Conservation (phyloP, 2,113 vertebrate species). For the Catharus fuscescens region DNA sequence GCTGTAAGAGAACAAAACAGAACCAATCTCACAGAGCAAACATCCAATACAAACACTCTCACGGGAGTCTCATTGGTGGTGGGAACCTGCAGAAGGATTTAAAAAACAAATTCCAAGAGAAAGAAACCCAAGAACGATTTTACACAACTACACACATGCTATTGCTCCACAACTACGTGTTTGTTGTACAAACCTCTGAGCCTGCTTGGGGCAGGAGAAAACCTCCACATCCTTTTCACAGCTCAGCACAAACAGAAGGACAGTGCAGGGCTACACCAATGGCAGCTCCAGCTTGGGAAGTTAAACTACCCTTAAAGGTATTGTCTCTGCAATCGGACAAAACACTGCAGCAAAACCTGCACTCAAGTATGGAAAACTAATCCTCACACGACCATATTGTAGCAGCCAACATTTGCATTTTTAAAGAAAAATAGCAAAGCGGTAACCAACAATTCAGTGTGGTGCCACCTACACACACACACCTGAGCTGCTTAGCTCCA, state of each 20-base stretch:
- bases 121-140: neutral
- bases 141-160: rapidly evolving
- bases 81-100: neutral
- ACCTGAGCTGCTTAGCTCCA: neutral
- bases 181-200: neutral
- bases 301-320: neutral
- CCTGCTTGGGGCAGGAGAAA: neutral
- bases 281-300: neutral
- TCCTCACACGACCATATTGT: rapidly evolving
- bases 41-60: neutral
- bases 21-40: neutral
- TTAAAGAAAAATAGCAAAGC: neutral
- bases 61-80: rapidly evolving
- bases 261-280: neutral
- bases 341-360: neutral
- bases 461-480: neutral
- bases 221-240: neutral
- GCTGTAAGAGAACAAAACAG: neutral
- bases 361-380: neutral
- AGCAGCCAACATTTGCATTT: neutral
- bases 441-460: neutral
- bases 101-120: neutral
- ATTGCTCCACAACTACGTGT: neutral
- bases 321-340: neutral
- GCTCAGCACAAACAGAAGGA: neutral